A percentile compares a stretch with the other conserved stretches of the same genome.
These are phyloP conservation scores for Sphyrna mokarran DNA, from an alignment of 2,113 vertebrate species.

Conservation along the genomic window DNA sequence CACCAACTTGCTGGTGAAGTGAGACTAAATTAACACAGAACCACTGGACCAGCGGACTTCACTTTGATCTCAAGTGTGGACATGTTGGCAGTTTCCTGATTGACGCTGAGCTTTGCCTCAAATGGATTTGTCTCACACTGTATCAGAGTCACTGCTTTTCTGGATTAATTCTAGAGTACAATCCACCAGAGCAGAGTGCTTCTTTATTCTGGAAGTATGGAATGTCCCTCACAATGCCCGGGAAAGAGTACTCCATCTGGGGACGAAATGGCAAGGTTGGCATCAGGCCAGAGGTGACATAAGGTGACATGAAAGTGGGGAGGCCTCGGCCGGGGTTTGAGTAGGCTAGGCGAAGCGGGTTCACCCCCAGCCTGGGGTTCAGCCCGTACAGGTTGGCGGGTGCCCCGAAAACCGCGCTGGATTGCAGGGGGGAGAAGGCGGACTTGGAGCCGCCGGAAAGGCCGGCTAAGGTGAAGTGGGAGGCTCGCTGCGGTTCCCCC, in stretches of 20 bases:
- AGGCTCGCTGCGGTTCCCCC: slow-evolving; percentile 45
- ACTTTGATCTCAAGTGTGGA: not conserved
- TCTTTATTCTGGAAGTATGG: slow-evolving; percentile 65
- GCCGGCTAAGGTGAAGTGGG: slow-evolving; percentile 49
- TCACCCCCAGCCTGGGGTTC: slow-evolving; percentile 62
- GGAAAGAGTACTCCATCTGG: slow-evolving; percentile 63
- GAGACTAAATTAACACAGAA: not conserved
- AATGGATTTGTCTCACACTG: not conserved
- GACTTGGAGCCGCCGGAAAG: slow-evolving; percentile 59
- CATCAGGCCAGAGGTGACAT: slow-evolving; percentile 66
- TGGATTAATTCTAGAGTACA: slow-evolving; percentile 55
- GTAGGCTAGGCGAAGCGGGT: slow-evolving; percentile 64
- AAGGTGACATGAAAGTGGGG: slow-evolving; percentile 65
- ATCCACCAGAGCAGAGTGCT: slow-evolving; percentile 49
- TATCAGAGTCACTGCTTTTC: slow-evolving; percentile 50
- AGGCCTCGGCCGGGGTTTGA: slow-evolving; percentile 59
- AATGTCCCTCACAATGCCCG: slow-evolving; percentile 65
- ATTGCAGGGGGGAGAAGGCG: slow-evolving; percentile 69
- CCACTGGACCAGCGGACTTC: not conserved
- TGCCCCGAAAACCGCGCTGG: slow-evolving; percentile 45
- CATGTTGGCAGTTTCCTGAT: not conserved
- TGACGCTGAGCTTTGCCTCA: not conserved
- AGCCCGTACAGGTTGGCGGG: slow-evolving; percentile 59
- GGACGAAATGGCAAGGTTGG: slow-evolving; percentile 68
- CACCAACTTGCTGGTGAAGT: not conserved